Percentiles rank a stretch among this genome's conserved stretches.
phyloP scores from a whole-genome alignment of 2,113 vertebrate species.

The Microcebus tavaratra region DNA sequence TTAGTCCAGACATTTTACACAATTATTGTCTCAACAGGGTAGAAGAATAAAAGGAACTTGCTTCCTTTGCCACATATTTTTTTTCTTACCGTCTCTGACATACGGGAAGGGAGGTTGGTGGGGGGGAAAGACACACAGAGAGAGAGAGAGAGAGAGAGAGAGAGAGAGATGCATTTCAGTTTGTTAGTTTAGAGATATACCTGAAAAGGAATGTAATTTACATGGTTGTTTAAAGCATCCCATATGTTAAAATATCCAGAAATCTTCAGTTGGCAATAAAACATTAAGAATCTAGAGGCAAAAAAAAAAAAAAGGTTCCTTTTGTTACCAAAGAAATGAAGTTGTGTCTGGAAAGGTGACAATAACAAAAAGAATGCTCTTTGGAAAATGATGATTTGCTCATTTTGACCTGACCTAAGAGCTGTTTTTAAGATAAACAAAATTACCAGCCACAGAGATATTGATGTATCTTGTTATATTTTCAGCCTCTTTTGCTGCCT shows the following conservation, averaged over 20 bases:
- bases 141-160: not conserved
- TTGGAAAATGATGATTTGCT: not conserved
- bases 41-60: slow-evolving; percentile 37
- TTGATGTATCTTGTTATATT: not conserved
- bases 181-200: not conserved
- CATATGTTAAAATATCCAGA: not conserved
- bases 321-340: not conserved
- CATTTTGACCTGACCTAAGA: slow-evolving; percentile 17
- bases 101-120: not conserved
- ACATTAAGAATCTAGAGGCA: not conserved
- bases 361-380: not conserved
- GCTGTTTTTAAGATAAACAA: slow-evolving; percentile 56
- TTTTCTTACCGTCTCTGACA: not conserved
- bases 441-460: not conserved
- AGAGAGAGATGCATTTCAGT: not conserved
- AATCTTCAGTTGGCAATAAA: not conserved
- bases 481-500: not conserved
- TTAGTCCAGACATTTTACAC: slow-evolving; percentile 54
- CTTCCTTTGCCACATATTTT: slow-evolving; percentile 37
- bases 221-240: not conserved
- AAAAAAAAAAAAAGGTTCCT: not conserved
- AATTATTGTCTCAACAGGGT: slow-evolving; percentile 36
- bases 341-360: not conserved
- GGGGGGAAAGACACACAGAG: not conserved
- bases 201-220: slow-evolving; percentile 1